Percentiles rank a stretch among this genome's conserved stretches.
Evolutionary conservation across 1,140 invertebrate species (phyloP).

Genomic region (Bombus difficillimus): DNA sequence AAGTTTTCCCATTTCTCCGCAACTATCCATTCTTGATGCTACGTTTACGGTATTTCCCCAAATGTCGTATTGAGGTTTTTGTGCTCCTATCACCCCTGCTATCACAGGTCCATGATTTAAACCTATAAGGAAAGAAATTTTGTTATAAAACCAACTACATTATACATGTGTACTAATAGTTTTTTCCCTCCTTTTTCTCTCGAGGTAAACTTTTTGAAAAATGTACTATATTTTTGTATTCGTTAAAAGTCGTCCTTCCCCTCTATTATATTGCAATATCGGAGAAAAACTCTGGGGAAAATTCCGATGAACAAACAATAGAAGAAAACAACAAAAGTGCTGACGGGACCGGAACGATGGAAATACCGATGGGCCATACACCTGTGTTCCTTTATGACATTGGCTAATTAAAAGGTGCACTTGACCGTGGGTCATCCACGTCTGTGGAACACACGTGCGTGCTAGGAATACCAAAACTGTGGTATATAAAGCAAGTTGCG

Average conservation of each 20-base stretch:
- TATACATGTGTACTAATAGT: neutral
- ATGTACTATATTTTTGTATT: neutral
- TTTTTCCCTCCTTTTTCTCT: neutral
- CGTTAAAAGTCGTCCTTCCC: neutral
- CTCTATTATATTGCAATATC: neutral
- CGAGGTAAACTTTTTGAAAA: neutral
- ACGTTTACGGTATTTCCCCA: slow-evolving; percentile 99
- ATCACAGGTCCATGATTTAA: slow-evolving; percentile 97
- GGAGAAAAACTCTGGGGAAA: no score
- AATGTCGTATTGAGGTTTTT: slow-evolving; percentile 98
- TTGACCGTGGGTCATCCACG: no score
- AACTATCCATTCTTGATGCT: slow-evolving; percentile 97
- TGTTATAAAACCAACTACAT: no score
- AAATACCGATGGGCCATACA: no score
- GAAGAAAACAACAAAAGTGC: no score
- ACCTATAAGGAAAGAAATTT: slow-evolving; percentile 83
- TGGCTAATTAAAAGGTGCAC: no score
- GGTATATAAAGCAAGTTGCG: no score
- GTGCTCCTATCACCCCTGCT: slow-evolving; percentile 95
- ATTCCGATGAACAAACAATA: no score
- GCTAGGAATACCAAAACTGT: no score
- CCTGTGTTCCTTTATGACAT: no score
- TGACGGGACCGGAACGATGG: no score
- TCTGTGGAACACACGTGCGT: no score
- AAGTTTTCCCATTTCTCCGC: slow-evolving; percentile 93